Evolutionary conservation across 2,888 invertebrate genomes (phyloP), one percentile per base, ranked within the genome.

Genomic region (Noctua pronuba): DNA sequence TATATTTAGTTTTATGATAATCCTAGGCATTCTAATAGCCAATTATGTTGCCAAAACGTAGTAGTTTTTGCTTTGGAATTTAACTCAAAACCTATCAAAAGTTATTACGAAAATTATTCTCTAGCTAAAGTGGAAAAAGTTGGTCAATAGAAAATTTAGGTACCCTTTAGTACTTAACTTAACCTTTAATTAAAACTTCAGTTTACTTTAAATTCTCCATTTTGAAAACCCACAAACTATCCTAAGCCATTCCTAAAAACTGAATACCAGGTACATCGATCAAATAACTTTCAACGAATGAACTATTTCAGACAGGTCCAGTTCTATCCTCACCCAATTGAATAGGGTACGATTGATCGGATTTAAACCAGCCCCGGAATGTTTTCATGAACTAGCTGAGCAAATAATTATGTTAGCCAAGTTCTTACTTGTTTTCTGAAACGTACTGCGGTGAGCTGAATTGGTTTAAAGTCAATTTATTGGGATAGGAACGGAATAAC

Each of bases 331-430:
- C 66, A n/a, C 46, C 7, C 68, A 75, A 80, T 75, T 78, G 76
- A 86, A 84, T 62, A 18, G 64, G 41, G 28, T 44, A 44, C 77
- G 73, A 78, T 85, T 85, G 76, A 86, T 86, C 46, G 66, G 41
- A 78, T 80, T 86, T 71, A 60, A 78, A 83, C 70, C 66, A 64
- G 55, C 74, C 77, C 66, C 38, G 44, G 52, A 79, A 79, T 75
- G 68, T 82, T 84, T 81, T 75, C 71, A 84, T 21, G 82, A 75
- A 73, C 66, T 79, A 58, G 38, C 72, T 62, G 65, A 41, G 52
- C 46, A 74, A 65, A 74, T 81, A 81, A 84, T 69, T 68, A 62
- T 44, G 72, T 82, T 75, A 65, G 38, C 13, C 13, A 18, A 55
- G 52, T 64, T 78, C 52, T 64, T 55, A 49, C 38, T 76, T 60